Evolutionary conservation across 2,797 vertebrate species (phyloP), one percentile per base, ranked within the genome.

Genomic region (Hapalemur alaotrensis): DNA sequence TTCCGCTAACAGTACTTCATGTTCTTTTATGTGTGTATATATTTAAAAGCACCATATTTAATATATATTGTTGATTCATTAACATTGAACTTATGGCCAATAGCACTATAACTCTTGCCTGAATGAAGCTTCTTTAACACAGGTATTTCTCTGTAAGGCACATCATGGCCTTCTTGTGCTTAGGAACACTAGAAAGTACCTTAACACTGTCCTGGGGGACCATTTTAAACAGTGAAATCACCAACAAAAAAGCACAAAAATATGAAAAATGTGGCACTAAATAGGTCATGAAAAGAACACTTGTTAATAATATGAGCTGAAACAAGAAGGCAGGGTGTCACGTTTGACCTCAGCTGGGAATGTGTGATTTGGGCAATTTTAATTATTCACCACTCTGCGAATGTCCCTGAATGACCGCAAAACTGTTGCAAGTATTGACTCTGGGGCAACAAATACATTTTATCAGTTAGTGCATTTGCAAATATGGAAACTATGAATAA

Each of bases 291-390:
- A 48, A 4, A 14, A 48, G 13, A 23, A 28, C 4, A 3, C 18
- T 30, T 17, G 28, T n/a, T 81, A 14, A 22, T 0, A 28, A 57
- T 0, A 5, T 18, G 57, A 54, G 13, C 22, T 8, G 15, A 38
- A 50, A 5, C 7, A n/a, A 43, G 65, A 25, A 52, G 48, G 20
- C 30, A 28, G 59, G 4, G 28, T 2, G 3, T 6, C 0, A 0
- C 7, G 25, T 32, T 13, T 10, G 6, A 22, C 48, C 32, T 78
- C 4, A 22, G 83, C 65, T 1, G 6, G 4, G 35, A 59, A 32
- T 0, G 0, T 4, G 59, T 0, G 0, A n/a, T 79, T 4, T 2
- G 6, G 22, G 13, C 0, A 0, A 4, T 22, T n/a, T 38, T 25
- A 12, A 4, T 20, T 9, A 43, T 32, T 46, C 69, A 35, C 11